Evolutionary conservation across 2,797 vertebrate genomes (phyloP), one percentile per base, ranked within the genome.

Genomic region (Emydoidea blandingii): DNA sequence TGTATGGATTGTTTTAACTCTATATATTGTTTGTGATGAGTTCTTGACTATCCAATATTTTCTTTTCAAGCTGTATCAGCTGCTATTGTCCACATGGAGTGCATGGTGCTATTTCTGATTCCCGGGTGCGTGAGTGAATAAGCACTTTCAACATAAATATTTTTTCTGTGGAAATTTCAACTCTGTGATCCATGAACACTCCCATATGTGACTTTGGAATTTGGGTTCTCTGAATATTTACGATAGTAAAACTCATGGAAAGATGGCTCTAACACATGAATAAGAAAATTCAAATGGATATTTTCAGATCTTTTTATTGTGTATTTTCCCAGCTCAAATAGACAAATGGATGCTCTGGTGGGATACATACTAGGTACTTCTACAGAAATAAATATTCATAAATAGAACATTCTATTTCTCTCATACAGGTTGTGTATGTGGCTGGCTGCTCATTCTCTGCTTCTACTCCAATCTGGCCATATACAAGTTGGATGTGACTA

Each of bases 361-460:
- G 49, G 2, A 95, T 86, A 96, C 82, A 93, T 95, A 85, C 52
- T 41, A 94, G 50, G 92, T 89, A 92, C 53, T 92, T 92, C 83
- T 37, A 90, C 93, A 93, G 37, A 95, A 92, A 94, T 92, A 95
- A 92, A 94, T 93, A 79, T 86, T 92, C 54, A 95, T 93, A 92
- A 95, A 91, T 93, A 82, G 95, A 93, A 90, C 83, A 91, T 94
- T 96, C 92, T 92, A 86, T 90, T 97, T 97, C 86, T 81, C 94
- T 54, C 89, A 94, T 92, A 59, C 54, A 90, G 74, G 72, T 41
- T 87, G 25, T 83, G 29, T 83, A 25, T 84, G 88, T 95, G 92
- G 82, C 93, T 97, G 94, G 91, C 83, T 89, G 65, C 79, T 89
- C 79, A 87, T 93, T 95, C 86, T 96, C 89, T 93, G 91, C 88